These are phyloP conservation scores for Tokudaia muenninki DNA, from an alignment of 2,797 vertebrate genomes.

Conservation along the genomic window DNA sequence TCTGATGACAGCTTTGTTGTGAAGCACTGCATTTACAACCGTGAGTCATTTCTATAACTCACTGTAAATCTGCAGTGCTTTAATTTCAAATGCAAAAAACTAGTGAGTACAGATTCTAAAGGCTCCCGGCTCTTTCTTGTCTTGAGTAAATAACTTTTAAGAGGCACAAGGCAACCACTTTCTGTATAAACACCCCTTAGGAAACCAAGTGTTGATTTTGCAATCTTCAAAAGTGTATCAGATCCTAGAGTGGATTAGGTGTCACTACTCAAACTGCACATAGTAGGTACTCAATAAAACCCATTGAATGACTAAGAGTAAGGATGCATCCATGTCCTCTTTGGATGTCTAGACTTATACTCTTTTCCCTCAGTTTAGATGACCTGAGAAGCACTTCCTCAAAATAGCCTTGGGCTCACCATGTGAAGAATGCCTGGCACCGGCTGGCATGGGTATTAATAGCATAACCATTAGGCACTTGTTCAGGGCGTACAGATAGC, in stretches of 20 bases:
- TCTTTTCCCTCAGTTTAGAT: constrained; percentile 75
- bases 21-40: constrained; percentile 38
- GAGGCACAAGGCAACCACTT: neutral
- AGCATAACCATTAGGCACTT: constrained; percentile 83
- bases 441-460: constrained; percentile 83
- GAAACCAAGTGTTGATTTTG: constrained; percentile 28
- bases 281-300: constrained; percentile 69
- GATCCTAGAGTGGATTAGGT: neutral
- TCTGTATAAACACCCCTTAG: constrained; percentile 32
- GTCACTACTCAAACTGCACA: neutral
- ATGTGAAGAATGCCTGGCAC: constrained; percentile 83
- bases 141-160: constrained; percentile 38
- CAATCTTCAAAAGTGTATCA: constrained; percentile 54
- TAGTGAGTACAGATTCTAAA: constrained; percentile 51
- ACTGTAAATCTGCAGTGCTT: constrained; percentile 35
- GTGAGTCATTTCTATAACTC: constrained; percentile 48
- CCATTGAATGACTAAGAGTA: constrained; percentile 54
- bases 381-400: constrained; percentile 85
- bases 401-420: constrained; percentile 83
- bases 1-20: constrained; percentile 32
- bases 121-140: constrained; percentile 58
- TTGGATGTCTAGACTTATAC: constrained; percentile 58
- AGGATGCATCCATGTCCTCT: constrained; percentile 57
- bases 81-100: constrained; percentile 54
- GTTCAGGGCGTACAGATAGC: constrained; percentile 83